Conservation (phyloP, 1,140 invertebrate species). For the Episyrphus balteatus region DNA sequence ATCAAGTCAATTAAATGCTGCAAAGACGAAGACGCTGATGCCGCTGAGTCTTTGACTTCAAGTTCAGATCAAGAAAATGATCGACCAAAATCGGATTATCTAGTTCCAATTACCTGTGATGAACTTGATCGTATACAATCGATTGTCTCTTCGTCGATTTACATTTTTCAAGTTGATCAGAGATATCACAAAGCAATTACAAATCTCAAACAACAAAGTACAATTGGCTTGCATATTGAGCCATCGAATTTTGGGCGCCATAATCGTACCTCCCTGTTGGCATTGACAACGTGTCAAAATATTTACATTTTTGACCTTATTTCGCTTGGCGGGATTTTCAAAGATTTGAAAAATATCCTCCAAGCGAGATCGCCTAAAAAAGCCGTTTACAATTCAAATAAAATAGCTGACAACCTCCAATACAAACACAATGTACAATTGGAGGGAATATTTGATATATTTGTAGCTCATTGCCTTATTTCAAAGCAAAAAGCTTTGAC, state of each 20-base stretch:
- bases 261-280: constrained; percentile 3
- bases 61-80: neutral
- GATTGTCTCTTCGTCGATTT: neutral
- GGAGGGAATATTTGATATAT: constrained; percentile 8
- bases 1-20: constrained; percentile 6
- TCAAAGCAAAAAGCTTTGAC: neutral
- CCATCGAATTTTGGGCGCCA: constrained; percentile 3
- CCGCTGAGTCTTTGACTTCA: neutral
- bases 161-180: constrained; percentile 6
- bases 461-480: constrained; percentile 3
- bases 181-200: constrained; percentile 6
- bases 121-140: constrained; percentile 2
- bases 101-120: neutral
- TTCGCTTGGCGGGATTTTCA: constrained; percentile 4
- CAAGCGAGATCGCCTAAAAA: constrained; percentile 6
- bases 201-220: constrained; percentile 4
- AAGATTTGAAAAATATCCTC: constrained; percentile 4
- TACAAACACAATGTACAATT: constrained; percentile 4
- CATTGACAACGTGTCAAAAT: neutral
- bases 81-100: neutral
- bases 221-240: constrained; percentile 6
- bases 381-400: constrained; percentile 5
- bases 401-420: constrained; percentile 6
- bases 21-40: neutral
- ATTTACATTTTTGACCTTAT: constrained; percentile 11